Evolutionary conservation across 2,888 invertebrate genomes (phyloP).

Genomic region (Spicauda simplicius): DNA sequence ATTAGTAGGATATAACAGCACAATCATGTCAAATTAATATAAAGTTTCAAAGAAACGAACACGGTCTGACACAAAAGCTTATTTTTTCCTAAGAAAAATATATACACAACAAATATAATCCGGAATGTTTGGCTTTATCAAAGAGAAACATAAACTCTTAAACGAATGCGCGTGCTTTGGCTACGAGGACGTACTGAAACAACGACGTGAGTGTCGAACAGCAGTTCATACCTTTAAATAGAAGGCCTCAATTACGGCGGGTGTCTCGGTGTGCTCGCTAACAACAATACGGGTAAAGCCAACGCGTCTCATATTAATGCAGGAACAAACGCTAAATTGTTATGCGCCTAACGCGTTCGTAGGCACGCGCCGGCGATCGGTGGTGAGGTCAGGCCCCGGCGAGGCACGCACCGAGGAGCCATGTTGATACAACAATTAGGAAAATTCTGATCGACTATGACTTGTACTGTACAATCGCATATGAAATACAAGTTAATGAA

Average conservation of each 20-base stretch:
- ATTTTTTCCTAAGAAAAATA: background rate
- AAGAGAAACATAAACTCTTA: background rate
- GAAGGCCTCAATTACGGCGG: constrained; percentile 32
- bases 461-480: background rate
- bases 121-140: background rate
- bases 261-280: constrained; percentile 25
- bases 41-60: background rate
- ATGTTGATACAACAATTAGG: constrained; percentile 10
- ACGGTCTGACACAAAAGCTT: background rate
- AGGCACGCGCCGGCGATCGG: constrained; percentile 64
- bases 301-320: constrained; percentile 32
- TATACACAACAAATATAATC: background rate
- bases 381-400: constrained; percentile 43
- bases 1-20: too few species aligned
- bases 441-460: constrained; percentile 7
- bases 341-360: constrained; percentile 62
- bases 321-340: constrained; percentile 53
- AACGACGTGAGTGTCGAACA: constrained; percentile 14
- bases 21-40: background rate
- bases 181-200: constrained; percentile 20
- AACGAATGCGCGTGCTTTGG: constrained; percentile 8
- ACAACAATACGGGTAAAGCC: constrained; percentile 27
- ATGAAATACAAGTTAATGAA: background rate
- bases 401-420: constrained; percentile 30
- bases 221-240: constrained; percentile 34